These are phyloP conservation scores for Stictocephala bisonia DNA, from an alignment of 2,888 invertebrate species.

Conservation along the genomic window DNA sequence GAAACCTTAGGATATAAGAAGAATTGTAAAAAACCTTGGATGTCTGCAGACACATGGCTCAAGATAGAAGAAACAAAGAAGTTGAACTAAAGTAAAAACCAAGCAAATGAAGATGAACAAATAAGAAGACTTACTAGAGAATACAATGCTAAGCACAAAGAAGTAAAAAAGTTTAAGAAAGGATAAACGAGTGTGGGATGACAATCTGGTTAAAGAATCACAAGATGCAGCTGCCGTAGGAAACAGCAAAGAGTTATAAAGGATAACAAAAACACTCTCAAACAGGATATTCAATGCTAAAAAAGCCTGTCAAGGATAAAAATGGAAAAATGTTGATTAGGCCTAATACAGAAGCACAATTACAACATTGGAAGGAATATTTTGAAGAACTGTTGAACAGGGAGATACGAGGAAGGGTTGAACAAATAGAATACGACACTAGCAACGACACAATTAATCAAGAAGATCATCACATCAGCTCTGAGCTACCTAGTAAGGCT, in stretches of 20 bases:
- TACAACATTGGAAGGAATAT: conserved; percentile 22
- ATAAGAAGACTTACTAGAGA: background rate
- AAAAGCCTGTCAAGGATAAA: conserved; percentile 1
- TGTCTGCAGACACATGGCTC: conserved; percentile 1
- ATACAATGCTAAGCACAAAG: conserved; percentile 22
- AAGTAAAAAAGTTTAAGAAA: conserved; percentile 25
- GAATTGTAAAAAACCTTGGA: conserved; percentile 14
- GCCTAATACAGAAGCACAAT: background rate
- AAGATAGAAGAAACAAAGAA: conserved; percentile 17
- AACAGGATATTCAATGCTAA: background rate
- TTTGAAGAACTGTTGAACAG: conserved; percentile 17
- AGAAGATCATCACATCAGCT: no score
- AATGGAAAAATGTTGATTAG: background rate
- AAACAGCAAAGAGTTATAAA: conserved; percentile 12
- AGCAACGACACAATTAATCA: background rate
- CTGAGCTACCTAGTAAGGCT: background rate
- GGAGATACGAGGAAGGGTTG: background rate
- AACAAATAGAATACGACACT: background rate
- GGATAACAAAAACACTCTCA: conserved; percentile 4
- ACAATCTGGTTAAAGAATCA: conserved; percentile 10
- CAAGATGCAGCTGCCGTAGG: conserved; percentile 7
- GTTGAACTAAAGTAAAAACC: background rate
- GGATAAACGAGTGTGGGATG: conserved; percentile 5
- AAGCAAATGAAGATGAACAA: background rate
- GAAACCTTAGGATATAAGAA: conserved; percentile 4